These are phyloP conservation scores for Manis pentadactyla DNA, from an alignment of 2,797 vertebrate species.

Conservation along the genomic window DNA sequence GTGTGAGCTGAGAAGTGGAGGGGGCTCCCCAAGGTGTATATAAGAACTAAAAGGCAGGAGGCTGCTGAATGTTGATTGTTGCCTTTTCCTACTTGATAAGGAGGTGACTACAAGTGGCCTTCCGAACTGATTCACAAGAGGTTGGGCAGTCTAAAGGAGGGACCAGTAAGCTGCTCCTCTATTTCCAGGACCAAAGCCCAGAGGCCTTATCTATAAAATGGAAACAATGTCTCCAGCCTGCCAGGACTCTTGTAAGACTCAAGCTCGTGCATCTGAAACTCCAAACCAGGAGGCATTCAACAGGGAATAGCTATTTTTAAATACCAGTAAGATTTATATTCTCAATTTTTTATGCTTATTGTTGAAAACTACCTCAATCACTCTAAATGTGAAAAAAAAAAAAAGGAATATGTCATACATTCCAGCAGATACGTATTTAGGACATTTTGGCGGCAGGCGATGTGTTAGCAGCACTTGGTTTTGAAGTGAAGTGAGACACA, in stretches of 20 bases:
- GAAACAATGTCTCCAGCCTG: not conserved
- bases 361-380: not conserved
- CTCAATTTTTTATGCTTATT: not conserved
- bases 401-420: not conserved
- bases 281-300: not conserved
- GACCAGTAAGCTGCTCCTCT: not conserved
- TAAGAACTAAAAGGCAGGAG: slow-evolving; percentile 1
- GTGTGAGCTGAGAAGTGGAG: not conserved
- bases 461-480: not conserved
- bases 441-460: not conserved
- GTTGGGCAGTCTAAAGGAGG: not conserved
- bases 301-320: not conserved
- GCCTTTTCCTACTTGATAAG: not conserved
- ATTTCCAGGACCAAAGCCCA: not conserved
- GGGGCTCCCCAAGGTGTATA: not conserved
- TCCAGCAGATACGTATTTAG: not conserved
- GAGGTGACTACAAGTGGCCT: not conserved
- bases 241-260: no score
- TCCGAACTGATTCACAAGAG: not conserved
- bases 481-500: not conserved
- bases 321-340: not conserved
- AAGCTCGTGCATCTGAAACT: not conserved
- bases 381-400: not conserved
- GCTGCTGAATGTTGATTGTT: not conserved
- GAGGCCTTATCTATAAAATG: not conserved